Percentiles rank a stretch among this genome's conserved stretches.
phyloP scores from a whole-genome alignment of 2,113 vertebrate species.

The Tachysurus vachellii region DNA sequence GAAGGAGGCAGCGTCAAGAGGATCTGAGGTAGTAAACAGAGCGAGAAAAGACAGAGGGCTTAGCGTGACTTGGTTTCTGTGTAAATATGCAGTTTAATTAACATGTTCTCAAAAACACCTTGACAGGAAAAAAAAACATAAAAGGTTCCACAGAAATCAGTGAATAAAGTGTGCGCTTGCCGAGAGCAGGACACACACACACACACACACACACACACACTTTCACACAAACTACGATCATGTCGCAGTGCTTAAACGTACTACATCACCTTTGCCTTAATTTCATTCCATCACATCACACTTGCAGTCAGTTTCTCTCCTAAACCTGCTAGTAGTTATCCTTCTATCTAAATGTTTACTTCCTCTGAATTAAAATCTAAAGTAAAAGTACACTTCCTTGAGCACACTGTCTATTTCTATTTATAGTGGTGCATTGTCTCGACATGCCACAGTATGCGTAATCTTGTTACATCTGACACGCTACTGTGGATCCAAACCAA shows the following conservation, averaged over 20 bases:
- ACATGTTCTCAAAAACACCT: constrained; percentile 51
- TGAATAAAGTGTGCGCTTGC: constrained; percentile 46
- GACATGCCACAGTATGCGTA: not conserved
- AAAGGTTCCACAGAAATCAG: constrained; percentile 35
- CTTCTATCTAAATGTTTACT: not conserved
- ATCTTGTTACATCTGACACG: not conserved
- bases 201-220: constrained; percentile 3
- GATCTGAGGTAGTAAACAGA: constrained; percentile 59
- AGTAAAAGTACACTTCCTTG: not conserved
- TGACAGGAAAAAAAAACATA: constrained; percentile 26
- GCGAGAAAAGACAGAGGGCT: constrained; percentile 56
- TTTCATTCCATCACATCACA: not conserved
- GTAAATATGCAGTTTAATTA: constrained; percentile 61
- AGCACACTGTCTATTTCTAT: not conserved
- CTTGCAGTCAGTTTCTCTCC: not conserved
- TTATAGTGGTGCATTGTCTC: not conserved
- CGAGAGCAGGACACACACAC: not conserved
- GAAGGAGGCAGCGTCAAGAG: constrained; percentile 60
- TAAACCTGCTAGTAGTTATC: not conserved
- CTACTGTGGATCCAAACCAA: not conserved
- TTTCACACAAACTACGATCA: not conserved
- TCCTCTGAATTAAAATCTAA: not conserved
- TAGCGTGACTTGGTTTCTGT: constrained; percentile 57
- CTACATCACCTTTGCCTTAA: not conserved
- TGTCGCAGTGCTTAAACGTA: not conserved